Conservation (phyloP, 2,888 invertebrate species). For the Noctua fimbriata region DNA sequence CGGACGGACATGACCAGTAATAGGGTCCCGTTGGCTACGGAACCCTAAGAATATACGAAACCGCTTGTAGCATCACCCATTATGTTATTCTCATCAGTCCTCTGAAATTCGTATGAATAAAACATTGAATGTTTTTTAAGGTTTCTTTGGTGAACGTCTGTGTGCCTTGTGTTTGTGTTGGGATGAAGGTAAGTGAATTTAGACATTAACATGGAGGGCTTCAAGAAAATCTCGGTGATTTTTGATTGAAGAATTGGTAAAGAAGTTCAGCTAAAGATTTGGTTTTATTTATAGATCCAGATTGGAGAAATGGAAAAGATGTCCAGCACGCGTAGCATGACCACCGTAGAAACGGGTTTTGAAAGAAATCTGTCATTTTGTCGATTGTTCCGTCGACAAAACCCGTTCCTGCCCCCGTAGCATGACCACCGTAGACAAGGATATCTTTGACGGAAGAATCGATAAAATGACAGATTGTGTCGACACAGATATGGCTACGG, state of each 20-base stretch:
- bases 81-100: slow-evolving; percentile 46
- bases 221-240: neutral
- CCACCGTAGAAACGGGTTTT: too few species aligned
- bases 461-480: too few species aligned
- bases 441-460: too few species aligned
- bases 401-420: too few species aligned
- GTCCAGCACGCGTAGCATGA: too few species aligned
- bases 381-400: too few species aligned
- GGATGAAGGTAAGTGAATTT: slow-evolving; percentile 14
- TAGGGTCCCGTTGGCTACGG: neutral
- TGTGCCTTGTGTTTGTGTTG: slow-evolving; percentile 22
- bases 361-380: too few species aligned
- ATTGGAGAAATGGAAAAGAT: too few species aligned
- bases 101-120: slow-evolving; percentile 57
- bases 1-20: neutral
- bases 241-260: neutral
- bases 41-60: slow-evolving; percentile 29
- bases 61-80: slow-evolving; percentile 36
- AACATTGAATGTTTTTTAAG: slow-evolving; percentile 48
- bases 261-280: neutral
- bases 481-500: too few species aligned
- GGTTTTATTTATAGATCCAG: too few species aligned
- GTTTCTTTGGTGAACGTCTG: slow-evolving; percentile 36
- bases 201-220: neutral
- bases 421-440: too few species aligned